These are phyloP conservation scores for Gonatopus flavifemur DNA, from an alignment of 1,140 invertebrate species.

Conservation along the genomic window DNA sequence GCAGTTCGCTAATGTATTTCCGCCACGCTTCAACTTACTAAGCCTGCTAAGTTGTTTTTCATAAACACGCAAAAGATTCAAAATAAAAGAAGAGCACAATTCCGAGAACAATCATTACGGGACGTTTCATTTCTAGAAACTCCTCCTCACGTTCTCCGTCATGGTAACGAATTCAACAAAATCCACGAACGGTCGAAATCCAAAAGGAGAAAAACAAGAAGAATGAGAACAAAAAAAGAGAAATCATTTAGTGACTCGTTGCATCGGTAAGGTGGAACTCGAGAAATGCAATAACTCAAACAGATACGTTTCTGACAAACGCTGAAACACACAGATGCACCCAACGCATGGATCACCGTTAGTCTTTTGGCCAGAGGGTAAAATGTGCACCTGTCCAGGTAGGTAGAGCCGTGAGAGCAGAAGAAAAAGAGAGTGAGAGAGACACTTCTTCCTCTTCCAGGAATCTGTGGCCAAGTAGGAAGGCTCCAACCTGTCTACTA, in stretches of 20 bases:
- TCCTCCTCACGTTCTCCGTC: too few relatives aligned
- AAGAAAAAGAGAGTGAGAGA: constrained; percentile 15
- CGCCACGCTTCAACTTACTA: too few relatives aligned
- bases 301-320: constrained; percentile 49
- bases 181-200: too few relatives aligned
- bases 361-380: constrained; percentile 38
- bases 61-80: too few relatives aligned
- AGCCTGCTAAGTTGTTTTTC: too few relatives aligned
- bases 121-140: too few relatives aligned
- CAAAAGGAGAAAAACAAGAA: neutral
- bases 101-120: too few relatives aligned
- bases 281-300: constrained; percentile 54
- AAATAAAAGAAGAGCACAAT: too few relatives aligned
- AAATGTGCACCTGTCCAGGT: constrained; percentile 55
- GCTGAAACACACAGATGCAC: too few relatives aligned
- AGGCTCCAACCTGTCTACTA: constrained; percentile 54
- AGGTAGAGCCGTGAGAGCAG: constrained; percentile 33
- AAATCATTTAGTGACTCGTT: constrained; percentile 45
- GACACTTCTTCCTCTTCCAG: constrained; percentile 42
- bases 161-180: too few relatives aligned
- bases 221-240: constrained; percentile 23
- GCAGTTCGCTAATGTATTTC: too few relatives aligned
- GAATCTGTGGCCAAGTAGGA: constrained; percentile 43
- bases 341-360: constrained; percentile 23
- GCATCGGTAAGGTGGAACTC: constrained; percentile 35